These are phyloP conservation scores for Mermis nigrescens DNA, from an alignment of 2,888 invertebrate genomes.

Conservation along the genomic window DNA sequence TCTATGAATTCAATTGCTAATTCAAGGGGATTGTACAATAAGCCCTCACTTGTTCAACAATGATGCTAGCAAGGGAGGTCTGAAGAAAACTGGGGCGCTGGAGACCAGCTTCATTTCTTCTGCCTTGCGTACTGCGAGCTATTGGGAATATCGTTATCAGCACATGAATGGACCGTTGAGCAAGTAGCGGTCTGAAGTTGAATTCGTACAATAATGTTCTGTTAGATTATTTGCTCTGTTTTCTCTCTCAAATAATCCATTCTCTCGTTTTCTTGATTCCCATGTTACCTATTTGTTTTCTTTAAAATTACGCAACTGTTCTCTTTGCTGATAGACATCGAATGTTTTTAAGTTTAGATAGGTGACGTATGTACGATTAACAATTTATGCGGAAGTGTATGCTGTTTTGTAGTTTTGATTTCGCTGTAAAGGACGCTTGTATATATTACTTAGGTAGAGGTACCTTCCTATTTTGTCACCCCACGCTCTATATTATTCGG, in stretches of 20 bases:
- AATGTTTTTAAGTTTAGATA: too few relatives aligned
- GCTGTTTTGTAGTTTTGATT: too few relatives aligned
- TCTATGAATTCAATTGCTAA: not conserved
- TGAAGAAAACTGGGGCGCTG: not conserved
- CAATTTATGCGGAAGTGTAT: too few relatives aligned
- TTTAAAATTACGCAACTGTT: too few relatives aligned
- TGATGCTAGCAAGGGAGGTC: not conserved
- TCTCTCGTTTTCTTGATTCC: too few relatives aligned
- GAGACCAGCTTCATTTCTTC: conserved; percentile 14
- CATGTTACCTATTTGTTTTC: too few relatives aligned
- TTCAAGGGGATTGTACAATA: not conserved
- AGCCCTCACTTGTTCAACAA: not conserved
- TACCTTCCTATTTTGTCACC: too few relatives aligned
- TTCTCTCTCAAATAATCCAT: not conserved
- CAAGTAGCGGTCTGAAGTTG: not conserved
- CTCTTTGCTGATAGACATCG: too few relatives aligned
- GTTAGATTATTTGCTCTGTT: not conserved
- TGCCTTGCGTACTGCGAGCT: conserved; percentile 29
- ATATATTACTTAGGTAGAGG: too few relatives aligned
- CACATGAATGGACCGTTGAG: not conserved
- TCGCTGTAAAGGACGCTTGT: too few relatives aligned
- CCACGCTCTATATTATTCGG: too few relatives aligned
- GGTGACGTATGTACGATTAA: too few relatives aligned
- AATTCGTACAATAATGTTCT: not conserved
- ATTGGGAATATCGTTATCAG: conserved; percentile 18